Evolutionary conservation across 2,113 vertebrate species (phyloP), one percentile per base, ranked within the genome.

Genomic region (Brienomyrus brachyistius): DNA sequence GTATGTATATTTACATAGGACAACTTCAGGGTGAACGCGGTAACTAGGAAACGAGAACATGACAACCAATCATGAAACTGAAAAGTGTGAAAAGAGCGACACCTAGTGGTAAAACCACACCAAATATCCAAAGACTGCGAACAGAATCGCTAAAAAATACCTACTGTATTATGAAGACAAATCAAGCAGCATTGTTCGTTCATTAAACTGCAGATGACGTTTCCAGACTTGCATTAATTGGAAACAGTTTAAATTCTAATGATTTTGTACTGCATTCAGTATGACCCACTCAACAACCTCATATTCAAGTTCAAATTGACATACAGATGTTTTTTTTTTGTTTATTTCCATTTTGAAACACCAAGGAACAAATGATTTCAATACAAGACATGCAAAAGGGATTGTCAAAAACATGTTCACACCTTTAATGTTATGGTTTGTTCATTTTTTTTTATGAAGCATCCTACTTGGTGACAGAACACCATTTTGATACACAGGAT

Each of bases 401-500:
- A 23, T 50, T 86, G 48, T 50, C 43, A 45, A 86, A 86, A 45
- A 62, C 50, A 88, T 13, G 9, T 43, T 21, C 19, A 45, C 54
- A 66, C 66, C 50, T 62, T 62, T 66, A 56, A 56, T 56, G 43
- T 86, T 51, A 50, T n/a, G 27, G 9, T 52, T 54, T 54, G n/a
- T 52, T 86, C 2, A 5, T 15, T 95, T 96, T 95, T 96, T 96
- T 94, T 95, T 85, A 84, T 35, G 15, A 47, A 89, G 40, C 10
- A 56, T 17, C 43, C 84, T 66, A 47, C 27, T 40, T 90, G 56
- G 74, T 59, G 70, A 54, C 92, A 66, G 90, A 94, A 95, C 92
- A 92, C 91, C 91, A n/a, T 94, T 90, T 91, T 88, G 59, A 92
- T 94, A 95, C 92, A 95, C 92, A 94, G 92, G 93, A 92, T 93